Evolutionary conservation across 2,113 vertebrate genomes (phyloP).

Genomic region (Callipepla squamata): DNA sequence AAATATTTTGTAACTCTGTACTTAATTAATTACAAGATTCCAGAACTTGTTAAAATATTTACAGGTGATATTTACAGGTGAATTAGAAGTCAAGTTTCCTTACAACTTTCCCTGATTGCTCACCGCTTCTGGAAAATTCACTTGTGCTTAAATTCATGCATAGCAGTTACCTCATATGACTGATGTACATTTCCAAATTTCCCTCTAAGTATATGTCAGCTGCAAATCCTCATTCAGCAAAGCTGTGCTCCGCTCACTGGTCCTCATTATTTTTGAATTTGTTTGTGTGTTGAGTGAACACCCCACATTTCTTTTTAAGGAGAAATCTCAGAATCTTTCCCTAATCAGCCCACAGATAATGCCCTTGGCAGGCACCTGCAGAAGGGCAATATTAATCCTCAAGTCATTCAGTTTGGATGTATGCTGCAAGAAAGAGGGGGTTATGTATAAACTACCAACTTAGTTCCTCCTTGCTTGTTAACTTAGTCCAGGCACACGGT

Average conservation of each 20-base stretch:
- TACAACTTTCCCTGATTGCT: conserved; percentile 18
- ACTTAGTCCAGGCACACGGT: background rate
- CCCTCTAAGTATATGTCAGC: background rate
- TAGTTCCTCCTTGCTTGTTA: background rate
- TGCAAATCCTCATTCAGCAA: background rate
- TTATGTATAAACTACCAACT: background rate
- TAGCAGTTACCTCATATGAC: background rate
- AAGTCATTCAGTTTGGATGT: background rate
- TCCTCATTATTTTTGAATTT: background rate
- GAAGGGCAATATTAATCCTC: background rate
- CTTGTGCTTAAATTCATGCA: background rate
- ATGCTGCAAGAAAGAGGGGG: background rate
- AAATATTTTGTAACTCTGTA: background rate
- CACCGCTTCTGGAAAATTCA: background rate
- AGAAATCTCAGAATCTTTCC: background rate
- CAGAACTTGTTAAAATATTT: conserved; percentile 44
- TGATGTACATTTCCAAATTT: background rate
- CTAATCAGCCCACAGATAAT: background rate
- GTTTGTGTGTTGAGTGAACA: background rate
- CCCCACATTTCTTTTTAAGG: background rate
- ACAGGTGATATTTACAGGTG: conserved; percentile 33
- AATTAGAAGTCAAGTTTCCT: conserved; percentile 57
- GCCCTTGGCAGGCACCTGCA: background rate
- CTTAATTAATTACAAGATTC: background rate
- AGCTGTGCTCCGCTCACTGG: background rate